A percentile compares a stretch with the other conserved stretches of the same genome.
Conservation (phyloP, 2,888 invertebrate species). For the Conchocele bisecta region DNA sequence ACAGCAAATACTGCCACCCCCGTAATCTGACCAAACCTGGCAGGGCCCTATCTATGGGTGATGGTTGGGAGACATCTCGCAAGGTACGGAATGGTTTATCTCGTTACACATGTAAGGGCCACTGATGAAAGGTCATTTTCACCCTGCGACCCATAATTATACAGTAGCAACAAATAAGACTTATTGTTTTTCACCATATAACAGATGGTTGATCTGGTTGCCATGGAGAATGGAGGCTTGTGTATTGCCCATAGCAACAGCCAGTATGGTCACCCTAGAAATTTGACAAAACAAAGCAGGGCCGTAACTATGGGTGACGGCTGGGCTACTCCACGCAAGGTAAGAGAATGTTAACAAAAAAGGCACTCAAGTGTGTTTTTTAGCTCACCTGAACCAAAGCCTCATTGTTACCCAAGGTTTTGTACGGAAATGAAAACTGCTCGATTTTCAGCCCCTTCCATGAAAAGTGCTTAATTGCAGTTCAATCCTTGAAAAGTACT, state of each 20-base stretch:
- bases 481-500: too few species aligned
- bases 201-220: constrained; percentile 68
- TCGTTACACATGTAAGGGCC: too few species aligned
- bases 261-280: constrained; percentile 71
- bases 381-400: too few species aligned
- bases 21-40: constrained; percentile 69
- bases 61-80: constrained; percentile 74
- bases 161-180: neutral
- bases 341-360: constrained; percentile 27
- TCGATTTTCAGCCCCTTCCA: too few species aligned
- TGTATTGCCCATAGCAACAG: constrained; percentile 70
- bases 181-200: neutral
- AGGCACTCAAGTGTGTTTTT: too few species aligned
- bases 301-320: constrained; percentile 69
- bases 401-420: too few species aligned
- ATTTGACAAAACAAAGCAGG: constrained; percentile 67
- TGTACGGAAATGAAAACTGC: too few species aligned
- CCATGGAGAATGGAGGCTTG: constrained; percentile 70
- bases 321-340: constrained; percentile 73
- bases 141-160: too few species aligned
- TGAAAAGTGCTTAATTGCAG: too few species aligned
- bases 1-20: constrained; percentile 70
- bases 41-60: constrained; percentile 63
- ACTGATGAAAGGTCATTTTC: too few species aligned
- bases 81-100: too few species aligned